A percentile compares a stretch with the other conserved stretches of the same genome.
Evolutionary conservation across 2,113 vertebrate genomes (phyloP).

Genomic region (Pelobates fuscus): DNA sequence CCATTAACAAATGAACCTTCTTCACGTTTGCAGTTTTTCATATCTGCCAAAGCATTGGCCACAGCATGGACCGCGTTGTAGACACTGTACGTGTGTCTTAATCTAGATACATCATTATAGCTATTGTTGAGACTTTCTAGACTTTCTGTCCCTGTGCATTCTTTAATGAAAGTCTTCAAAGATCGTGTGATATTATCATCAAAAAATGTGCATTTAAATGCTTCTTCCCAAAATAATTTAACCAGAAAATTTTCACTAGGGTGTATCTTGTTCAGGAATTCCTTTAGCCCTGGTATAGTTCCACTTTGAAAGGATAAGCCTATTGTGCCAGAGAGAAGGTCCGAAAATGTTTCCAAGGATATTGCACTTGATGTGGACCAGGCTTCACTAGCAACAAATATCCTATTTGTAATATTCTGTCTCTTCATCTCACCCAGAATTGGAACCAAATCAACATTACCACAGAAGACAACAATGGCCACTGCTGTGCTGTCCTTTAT

Average conservation of each 20-base stretch:
- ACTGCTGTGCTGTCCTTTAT: constrained; percentile 41
- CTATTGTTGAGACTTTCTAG: constrained; percentile 10
- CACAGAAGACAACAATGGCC: constrained; percentile 35
- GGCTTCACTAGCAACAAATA: constrained; percentile 19
- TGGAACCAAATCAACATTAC: constrained; percentile 28
- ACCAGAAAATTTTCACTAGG: not conserved
- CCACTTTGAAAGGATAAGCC: constrained; percentile 26
- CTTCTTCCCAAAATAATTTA: constrained; percentile 23
- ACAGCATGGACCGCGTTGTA: constrained; percentile 55
- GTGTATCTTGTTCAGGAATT: constrained; percentile 12
- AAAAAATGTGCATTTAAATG: too few relatives aligned
- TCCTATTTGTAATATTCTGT: constrained; percentile 27
- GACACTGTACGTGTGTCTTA: constrained; percentile 22
- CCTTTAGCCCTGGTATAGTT: constrained; percentile 22
- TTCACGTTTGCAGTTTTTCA: not conserved
- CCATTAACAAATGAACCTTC: not conserved
- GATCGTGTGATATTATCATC: not conserved
- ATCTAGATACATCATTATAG: constrained; percentile 14
- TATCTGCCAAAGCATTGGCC: constrained; percentile 61
- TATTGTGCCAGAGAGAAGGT: constrained; percentile 12
- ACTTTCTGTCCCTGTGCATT: constrained; percentile 5
- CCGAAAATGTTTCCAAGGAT: not conserved
- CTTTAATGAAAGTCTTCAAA: not conserved
- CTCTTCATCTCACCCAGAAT: constrained; percentile 35
- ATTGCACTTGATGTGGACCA: constrained; percentile 16